Percentiles rank a stretch among this genome's conserved stretches.
phyloP scores from a whole-genome alignment of 2,113 vertebrate species.

The Falcunculus frontatus region DNA sequence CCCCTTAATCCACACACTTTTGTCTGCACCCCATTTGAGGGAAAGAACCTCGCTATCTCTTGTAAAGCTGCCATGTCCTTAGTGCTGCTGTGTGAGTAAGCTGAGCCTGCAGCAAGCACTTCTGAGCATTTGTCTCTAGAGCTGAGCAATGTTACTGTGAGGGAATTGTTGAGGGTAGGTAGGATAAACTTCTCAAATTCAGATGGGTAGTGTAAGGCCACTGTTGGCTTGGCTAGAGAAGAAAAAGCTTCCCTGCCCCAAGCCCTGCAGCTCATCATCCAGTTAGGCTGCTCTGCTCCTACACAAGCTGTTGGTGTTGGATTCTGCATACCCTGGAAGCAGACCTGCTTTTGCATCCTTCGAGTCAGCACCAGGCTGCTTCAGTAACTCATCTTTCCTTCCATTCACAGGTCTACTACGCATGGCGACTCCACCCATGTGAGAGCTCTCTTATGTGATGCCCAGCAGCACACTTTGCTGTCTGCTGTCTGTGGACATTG shows the following conservation, averaged over 20 bases:
- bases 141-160: neutral
- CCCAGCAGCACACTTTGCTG: conserved; percentile 67
- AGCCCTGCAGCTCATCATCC: rapidly evolving
- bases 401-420: conserved; percentile 61
- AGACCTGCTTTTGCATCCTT: conserved; percentile 1
- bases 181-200: neutral
- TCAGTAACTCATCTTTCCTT: conserved; percentile 63
- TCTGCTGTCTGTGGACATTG: conserved; percentile 75
- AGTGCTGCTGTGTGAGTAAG: neutral
- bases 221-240: neutral
- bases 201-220: neutral
- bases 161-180: neutral
- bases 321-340: neutral
- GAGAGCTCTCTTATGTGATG: conserved; percentile 76
- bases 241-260: neutral
- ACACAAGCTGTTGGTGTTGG: neutral
- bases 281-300: neutral
- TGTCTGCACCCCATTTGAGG: neutral
- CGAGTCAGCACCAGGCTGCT: neutral
- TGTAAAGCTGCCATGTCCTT: neutral
- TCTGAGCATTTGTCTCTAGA: neutral
- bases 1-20: neutral
- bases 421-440: conserved; percentile 70
- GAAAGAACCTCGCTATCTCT: neutral
- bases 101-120: neutral